Evolutionary conservation across 2,888 invertebrate genomes (phyloP).

Genomic region (Clusia tigrina): DNA sequence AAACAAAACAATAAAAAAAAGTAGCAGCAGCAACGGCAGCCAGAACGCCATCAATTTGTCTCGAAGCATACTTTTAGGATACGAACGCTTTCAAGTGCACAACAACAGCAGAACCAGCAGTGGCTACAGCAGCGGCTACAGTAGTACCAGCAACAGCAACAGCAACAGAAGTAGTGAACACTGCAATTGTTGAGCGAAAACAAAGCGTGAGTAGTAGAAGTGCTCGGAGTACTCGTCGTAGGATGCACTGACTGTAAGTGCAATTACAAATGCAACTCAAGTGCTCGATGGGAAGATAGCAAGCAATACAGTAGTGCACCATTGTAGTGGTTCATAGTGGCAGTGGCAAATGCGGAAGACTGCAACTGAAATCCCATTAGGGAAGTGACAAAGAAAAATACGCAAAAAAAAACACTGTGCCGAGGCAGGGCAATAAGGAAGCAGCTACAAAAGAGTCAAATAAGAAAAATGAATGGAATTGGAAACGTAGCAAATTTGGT

Average conservation of each 20-base stretch:
- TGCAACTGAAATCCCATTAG: constrained; percentile 37
- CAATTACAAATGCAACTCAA: constrained; percentile 56
- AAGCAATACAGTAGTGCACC: background rate
- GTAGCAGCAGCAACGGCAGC: constrained; percentile 11
- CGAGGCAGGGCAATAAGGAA: background rate
- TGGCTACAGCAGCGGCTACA: background rate
- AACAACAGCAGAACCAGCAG: constrained; percentile 2
- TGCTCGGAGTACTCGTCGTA: background rate
- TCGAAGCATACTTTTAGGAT: constrained; percentile 43
- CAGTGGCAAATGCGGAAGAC: constrained; percentile 5
- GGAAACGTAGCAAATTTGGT: no score
- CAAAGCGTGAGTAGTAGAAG: constrained; percentile 30
- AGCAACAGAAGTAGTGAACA: constrained; percentile 17
- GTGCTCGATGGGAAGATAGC: constrained; percentile 27
- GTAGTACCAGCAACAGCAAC: constrained; percentile 5
- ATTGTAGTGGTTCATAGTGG: background rate
- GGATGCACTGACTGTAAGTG: constrained; percentile 35
- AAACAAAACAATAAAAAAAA: constrained; percentile 15
- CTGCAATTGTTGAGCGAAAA: constrained; percentile 23
- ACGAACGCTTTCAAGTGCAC: constrained; percentile 29
- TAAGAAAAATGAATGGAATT: constrained; percentile 16
- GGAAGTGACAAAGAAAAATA: constrained; percentile 41
- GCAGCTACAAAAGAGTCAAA: constrained; percentile 9
- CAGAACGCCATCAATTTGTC: constrained; percentile 56
- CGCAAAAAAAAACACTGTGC: constrained; percentile 20